Base-by-base conservation (phyloP, 2,888 invertebrate genomes). In the Chloromyia formosa region DNA sequence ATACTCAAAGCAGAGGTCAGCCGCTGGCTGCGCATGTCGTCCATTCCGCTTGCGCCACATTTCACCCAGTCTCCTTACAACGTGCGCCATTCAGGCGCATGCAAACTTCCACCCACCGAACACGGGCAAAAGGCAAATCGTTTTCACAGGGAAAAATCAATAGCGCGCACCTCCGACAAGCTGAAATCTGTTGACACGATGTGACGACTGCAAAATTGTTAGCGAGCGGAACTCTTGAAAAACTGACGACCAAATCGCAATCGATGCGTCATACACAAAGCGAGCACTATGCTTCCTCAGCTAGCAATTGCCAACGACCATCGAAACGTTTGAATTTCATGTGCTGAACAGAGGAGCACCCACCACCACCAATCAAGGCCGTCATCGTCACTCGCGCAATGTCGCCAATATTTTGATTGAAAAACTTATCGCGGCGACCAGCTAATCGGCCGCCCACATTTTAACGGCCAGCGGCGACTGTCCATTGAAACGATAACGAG, bases 241-340 rank as follows among this genome's bases (percentile, higher is more conserved):
- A 23, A 22, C 45, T 45, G 4, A 35, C 14, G n/a, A 62, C 16
- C 22, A 69, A 42, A 42, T 40, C 40, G 20, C 56, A 10, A 68
- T 5, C 42, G 40, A 71, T 71, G 71, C 56, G 71, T 71, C 71
- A 71, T 71, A 12, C 71, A 54, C 18, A 20, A 12, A 49, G 23
- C 23, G 35, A 69, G 16, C 53, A 12, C 54, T 69, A 12, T 16
- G 22, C 27, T 35, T 69, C 18, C 35, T 56, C 58, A 66, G 20
- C 66, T 35, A 56, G 16, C 1, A 58, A 12, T 9, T 35, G 45
- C 23, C 12, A 60, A 60, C 69, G 56, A 53, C 54, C 56, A 9
- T 27, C 53, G 16, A 69, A 40, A 35, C 27, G 7, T 40, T 71
- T 71, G 40, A 56, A 66, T 22, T 66, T 49, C 22, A n/a, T 35